Base-by-base conservation (phyloP, 2,888 invertebrate genomes). In the Pardosa pseudoannulata region DNA sequence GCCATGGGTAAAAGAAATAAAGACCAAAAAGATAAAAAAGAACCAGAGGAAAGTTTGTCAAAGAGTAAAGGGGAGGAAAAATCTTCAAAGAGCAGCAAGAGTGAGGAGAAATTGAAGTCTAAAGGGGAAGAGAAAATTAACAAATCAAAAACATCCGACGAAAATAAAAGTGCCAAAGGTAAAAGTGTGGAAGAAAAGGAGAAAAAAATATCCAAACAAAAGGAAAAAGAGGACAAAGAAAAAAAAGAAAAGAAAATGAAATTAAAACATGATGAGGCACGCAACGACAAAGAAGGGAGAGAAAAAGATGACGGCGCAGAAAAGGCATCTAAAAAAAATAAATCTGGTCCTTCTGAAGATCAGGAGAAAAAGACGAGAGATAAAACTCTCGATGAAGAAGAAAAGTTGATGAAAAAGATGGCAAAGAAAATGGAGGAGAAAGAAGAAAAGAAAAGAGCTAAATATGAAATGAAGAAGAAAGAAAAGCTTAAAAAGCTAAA, bases 391-490 rank as follows among this genome's bases (percentile, higher is more conserved):
- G 72, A 64, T 19, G 65, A 64, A 64, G 64, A 71, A 27, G 80
- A 83, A n/a, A 76, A 73, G 28, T 32, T 79, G 5, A 79, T 73
- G 29, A 70, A 64, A 46, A 86, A 86, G 32, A n/a, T 79, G 16
- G 86, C 79, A n/a, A 79, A 74, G 32, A 86, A 75, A 50, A 7
- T 75, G 9, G 79, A 79, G 29, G 86, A 79, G 39, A 86, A 79
- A 29, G 75, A 75, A 79, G 64, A 28, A 23, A 86, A 86, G 71
- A 86, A 79, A 39, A 70, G 50, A 41, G 7, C 23, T n/a, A 79
- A 79, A 19, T 50, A 46, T 7, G 71, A 79, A n/a, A 39, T 65
- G 75, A 79, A 86, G 50, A 79, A 70, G 36, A 62, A 73, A 9
- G 74, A 85, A 31, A 73, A 74, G 28, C 28, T 79, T 6, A 41